Base-by-base conservation (phyloP, 2,797 vertebrate species). In the Bradypodion ventrale region DNA sequence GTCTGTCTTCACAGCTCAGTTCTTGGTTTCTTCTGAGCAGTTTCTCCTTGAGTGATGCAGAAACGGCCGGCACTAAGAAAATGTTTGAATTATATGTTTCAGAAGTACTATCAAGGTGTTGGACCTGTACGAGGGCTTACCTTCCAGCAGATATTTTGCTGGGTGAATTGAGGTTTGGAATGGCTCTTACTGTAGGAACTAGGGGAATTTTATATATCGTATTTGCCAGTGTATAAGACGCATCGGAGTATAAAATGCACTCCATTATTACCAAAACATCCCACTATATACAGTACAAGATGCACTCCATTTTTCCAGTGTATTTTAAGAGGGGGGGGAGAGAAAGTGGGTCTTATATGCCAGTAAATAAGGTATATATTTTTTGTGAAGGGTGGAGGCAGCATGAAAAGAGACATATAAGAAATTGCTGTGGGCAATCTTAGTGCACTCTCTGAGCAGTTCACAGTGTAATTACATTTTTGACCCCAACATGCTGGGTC, bases 1-100 rank as follows among this genome's bases (percentile, higher is more conserved):
- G 84, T 83, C 83, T 75, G 59, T 19, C 44, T 10, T 87, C 87
- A 44, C 83, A 69, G 83, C 88, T 85, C 89, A 83, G 86, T 84
- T 87, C 85, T 85, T 21, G 56, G 46, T 37, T 80, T 82, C 82
- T 83, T 91, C 81, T 83, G 83, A 70, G 80, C 87, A 74, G 76
- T 79, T n/a, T 88, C 83, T 83, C 88, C 85, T 83, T 85, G 91
- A 91, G 87, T 89, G 88, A 86, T 56, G 37, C 32, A 56, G 70
- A 80, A 44, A 59, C 9, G 37, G 42, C n/a, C 23, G 25, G 72
- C 32, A 60, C 44, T 60, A 68, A 44, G 5, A 21, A 66, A 21
- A 35, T 19, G 27, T 80, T 79, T 74, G 62, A 85, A 56, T 80
- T 74, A 42, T 75, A 74, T 1, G 8, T 59, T 85, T 85, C 77